Evolutionary conservation across 2,113 vertebrate genomes (phyloP).

Genomic region (Lophura nycthemera): DNA sequence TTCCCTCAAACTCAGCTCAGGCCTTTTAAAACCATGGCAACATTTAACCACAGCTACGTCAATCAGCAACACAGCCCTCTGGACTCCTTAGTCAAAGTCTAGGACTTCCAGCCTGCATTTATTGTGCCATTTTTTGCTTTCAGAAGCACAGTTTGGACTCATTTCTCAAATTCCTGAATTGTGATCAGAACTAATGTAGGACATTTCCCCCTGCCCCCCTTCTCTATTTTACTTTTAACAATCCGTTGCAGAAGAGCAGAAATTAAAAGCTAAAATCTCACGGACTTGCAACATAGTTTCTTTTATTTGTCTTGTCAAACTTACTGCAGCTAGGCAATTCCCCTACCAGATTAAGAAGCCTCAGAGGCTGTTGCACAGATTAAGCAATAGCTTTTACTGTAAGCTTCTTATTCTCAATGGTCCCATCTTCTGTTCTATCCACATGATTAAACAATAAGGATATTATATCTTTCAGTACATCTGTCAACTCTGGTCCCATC

Average conservation of each 20-base stretch:
- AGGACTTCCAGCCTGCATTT: neutral
- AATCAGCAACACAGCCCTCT: neutral
- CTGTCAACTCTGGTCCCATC: constrained; percentile 34
- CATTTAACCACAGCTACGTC: neutral
- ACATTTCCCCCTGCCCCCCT: neutral
- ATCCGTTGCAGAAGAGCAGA: constrained; percentile 12
- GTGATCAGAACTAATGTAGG: neutral
- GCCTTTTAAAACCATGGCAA: neutral
- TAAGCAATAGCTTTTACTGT: constrained; percentile 47
- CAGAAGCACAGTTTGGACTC: neutral
- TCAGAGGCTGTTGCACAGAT: constrained; percentile 46
- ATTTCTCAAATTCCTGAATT: neutral
- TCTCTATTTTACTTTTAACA: neutral
- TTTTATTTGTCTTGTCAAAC: constrained; percentile 62
- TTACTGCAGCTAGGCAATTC: constrained; percentile 51
- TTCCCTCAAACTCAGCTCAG: neutral
- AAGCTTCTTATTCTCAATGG: constrained; percentile 65
- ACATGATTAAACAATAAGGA: constrained; percentile 71
- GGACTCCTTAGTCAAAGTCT: neutral
- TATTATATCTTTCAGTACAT: constrained; percentile 61
- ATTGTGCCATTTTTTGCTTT: neutral
- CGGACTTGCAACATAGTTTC: constrained; percentile 7
- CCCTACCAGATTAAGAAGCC: constrained; percentile 54
- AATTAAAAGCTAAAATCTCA: constrained; percentile 41
- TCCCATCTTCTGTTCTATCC: constrained; percentile 50